A percentile compares a stretch with the other conserved stretches of the same genome.
phyloP scores from a whole-genome alignment of 2,113 vertebrate genomes.

The Vimba vimba region DNA sequence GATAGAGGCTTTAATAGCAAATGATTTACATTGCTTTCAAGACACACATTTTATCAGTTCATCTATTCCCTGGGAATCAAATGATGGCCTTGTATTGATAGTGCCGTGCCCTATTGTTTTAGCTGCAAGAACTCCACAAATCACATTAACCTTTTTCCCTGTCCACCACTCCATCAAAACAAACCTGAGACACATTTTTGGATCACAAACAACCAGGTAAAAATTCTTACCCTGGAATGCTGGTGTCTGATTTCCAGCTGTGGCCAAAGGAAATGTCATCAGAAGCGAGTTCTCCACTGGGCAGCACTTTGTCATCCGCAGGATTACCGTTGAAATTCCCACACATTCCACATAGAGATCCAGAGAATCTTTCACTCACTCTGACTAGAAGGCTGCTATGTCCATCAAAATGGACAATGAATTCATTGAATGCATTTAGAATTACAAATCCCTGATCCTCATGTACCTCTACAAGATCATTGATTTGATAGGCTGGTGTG shows the following conservation, averaged over 20 bases:
- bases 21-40: no score
- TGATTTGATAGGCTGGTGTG: conserved; percentile 40
- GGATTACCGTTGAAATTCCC: conserved; percentile 70
- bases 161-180: not conserved
- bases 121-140: no score
- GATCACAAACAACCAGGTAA: not conserved
- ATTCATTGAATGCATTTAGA: conserved; percentile 53
- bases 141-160: not conserved
- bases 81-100: no score
- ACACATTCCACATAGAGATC: conserved; percentile 69
- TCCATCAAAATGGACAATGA: conserved; percentile 68
- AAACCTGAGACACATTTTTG: not conserved
- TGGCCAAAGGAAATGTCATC: conserved; percentile 69
- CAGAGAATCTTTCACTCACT: conserved; percentile 37
- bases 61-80: no score
- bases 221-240: conserved; percentile 63
- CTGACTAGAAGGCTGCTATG: conserved; percentile 61
- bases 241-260: conserved; percentile 67
- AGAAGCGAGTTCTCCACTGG: conserved; percentile 61
- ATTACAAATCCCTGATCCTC: conserved; percentile 57
- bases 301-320: conserved; percentile 70
- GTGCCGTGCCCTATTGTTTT: no score
- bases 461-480: conserved; percentile 53
- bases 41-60: no score
- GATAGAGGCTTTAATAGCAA: no score